phyloP scores from a whole-genome alignment of 2,888 invertebrate genomes.

The Sesia apiformis region DNA sequence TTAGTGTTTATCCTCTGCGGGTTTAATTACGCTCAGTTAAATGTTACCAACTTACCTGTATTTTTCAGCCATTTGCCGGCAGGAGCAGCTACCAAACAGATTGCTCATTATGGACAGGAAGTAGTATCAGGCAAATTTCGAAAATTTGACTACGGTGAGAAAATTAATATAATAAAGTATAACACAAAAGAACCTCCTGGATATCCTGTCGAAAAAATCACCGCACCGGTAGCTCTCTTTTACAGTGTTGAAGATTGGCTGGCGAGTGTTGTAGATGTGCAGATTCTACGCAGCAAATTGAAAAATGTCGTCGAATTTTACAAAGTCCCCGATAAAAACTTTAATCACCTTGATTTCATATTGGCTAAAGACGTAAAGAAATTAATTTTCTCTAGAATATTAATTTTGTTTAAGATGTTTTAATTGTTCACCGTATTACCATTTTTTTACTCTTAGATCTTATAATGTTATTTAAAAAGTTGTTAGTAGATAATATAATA shows the following conservation, averaged over 20 bases:
- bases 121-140: constrained; percentile 16
- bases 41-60: constrained; percentile 11
- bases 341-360: constrained; percentile 25
- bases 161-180: constrained; percentile 16
- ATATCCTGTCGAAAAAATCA: constrained; percentile 18
- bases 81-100: constrained; percentile 55
- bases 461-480: too few species aligned
- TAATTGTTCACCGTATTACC: neutral
- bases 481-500: too few species aligned
- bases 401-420: constrained; percentile 2
- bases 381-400: constrained; percentile 15
- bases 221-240: constrained; percentile 16
- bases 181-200: constrained; percentile 14
- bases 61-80: constrained; percentile 24
- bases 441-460: too few species aligned
- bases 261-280: constrained; percentile 13
- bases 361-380: constrained; percentile 16
- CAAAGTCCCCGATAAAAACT: constrained; percentile 14
- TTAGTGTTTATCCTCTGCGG: constrained; percentile 11
- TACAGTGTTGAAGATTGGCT: constrained; percentile 22
- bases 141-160: constrained; percentile 19
- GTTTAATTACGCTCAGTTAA: constrained; percentile 18
- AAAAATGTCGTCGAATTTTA: constrained; percentile 18
- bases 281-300: constrained; percentile 11
- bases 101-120: constrained; percentile 30